Evolutionary conservation across 2,797 vertebrate species (phyloP).

Genomic region (Ctenopoma kingsleyae): DNA sequence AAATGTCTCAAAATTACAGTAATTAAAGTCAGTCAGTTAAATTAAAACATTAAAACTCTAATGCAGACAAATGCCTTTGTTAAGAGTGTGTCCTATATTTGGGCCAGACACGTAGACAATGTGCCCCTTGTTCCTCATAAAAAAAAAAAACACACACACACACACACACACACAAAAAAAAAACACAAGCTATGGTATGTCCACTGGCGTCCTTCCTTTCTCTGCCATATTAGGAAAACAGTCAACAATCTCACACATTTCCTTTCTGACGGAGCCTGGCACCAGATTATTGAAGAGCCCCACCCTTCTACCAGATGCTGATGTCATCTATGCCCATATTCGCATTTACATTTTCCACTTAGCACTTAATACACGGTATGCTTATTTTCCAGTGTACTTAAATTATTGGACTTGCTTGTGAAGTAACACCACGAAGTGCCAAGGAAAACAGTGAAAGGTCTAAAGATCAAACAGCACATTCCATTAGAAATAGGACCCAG

Average conservation of each 20-base stretch:
- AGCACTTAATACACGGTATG: slow-evolving; percentile 47
- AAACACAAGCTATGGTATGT: slow-evolving; percentile 41
- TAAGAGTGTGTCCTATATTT: slow-evolving; percentile 40
- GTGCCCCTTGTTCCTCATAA: slow-evolving; percentile 41
- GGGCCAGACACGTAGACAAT: slow-evolving; percentile 49
- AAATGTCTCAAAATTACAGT: slow-evolving; percentile 7
- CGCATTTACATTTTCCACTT: slow-evolving; percentile 62
- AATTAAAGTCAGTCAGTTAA: background rate
- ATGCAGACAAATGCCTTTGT: slow-evolving; percentile 25
- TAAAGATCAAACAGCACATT: slow-evolving; percentile 65
- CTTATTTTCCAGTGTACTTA: slow-evolving; percentile 61
- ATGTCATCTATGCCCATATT: slow-evolving; percentile 58
- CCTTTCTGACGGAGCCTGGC: slow-evolving; percentile 43
- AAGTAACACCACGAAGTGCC: slow-evolving; percentile 45
- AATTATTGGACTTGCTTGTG: slow-evolving; percentile 47
- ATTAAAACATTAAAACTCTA: slow-evolving; percentile 24
- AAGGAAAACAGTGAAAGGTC: slow-evolving; percentile 59
- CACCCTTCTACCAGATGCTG: slow-evolving; percentile 64
- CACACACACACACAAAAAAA: slow-evolving; percentile 23
- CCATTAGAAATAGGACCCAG: slow-evolving; percentile 44
- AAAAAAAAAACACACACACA: slow-evolving; percentile 15
- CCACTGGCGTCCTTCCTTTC: slow-evolving; percentile 52
- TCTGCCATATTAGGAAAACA: slow-evolving; percentile 86
- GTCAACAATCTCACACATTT: slow-evolving; percentile 65
- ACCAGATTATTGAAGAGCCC: slow-evolving; percentile 48